These are phyloP conservation scores for Agriotes lineatus DNA, from an alignment of 2,888 invertebrate genomes.

Conservation along the genomic window DNA sequence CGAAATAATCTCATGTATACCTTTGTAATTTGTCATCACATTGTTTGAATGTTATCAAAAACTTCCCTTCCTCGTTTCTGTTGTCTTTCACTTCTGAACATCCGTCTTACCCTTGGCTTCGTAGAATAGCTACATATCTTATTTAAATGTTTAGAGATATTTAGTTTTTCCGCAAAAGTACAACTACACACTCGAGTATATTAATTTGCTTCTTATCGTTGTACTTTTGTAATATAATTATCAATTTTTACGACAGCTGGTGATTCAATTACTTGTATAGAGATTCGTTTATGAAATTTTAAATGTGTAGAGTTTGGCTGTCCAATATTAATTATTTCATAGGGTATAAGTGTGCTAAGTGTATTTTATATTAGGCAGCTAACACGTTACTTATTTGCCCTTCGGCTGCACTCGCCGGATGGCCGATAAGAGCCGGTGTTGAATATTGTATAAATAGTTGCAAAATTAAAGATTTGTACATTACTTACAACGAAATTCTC, in stretches of 20 bases:
- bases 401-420: slow-evolving; percentile 20
- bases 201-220: slow-evolving; percentile 22
- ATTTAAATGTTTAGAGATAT: slow-evolving; percentile 34
- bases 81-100: neutral
- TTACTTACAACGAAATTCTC: slow-evolving; percentile 61
- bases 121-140: slow-evolving; percentile 39
- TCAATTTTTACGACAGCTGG: slow-evolving; percentile 35
- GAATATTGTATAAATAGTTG: slow-evolving; percentile 32
- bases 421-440: slow-evolving; percentile 24
- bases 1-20: slow-evolving; percentile 49
- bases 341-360: slow-evolving; percentile 60
- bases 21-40: slow-evolving; percentile 46
- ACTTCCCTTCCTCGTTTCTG: slow-evolving; percentile 3
- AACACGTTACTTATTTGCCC: slow-evolving; percentile 48
- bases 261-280: slow-evolving; percentile 46
- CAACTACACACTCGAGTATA: slow-evolving; percentile 35
- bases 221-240: slow-evolving; percentile 39
- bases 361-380: slow-evolving; percentile 58
- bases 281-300: slow-evolving; percentile 42
- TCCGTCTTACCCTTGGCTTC: slow-evolving; percentile 18
- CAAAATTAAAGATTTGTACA: slow-evolving; percentile 54
- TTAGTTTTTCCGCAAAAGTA: slow-evolving; percentile 44
- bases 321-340: slow-evolving; percentile 48
- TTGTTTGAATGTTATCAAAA: slow-evolving; percentile 24
- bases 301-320: slow-evolving; percentile 50